Conservation (phyloP, 1,140 invertebrate genomes). For the Pachypeltis micranthus region DNA sequence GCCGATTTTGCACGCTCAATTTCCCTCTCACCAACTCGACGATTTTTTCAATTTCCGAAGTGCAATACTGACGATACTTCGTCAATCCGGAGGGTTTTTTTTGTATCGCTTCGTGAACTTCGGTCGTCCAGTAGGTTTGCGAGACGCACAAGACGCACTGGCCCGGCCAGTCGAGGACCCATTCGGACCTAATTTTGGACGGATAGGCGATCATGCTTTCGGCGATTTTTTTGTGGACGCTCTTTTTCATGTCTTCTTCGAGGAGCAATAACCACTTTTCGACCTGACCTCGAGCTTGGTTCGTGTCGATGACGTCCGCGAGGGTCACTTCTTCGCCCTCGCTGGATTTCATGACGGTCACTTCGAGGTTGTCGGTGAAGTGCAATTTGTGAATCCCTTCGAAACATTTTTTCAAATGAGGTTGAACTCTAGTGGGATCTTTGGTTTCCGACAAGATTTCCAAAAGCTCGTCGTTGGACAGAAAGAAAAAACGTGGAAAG, state of each 20-base stretch:
- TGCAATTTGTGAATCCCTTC: constrained; percentile 77
- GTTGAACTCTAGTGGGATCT: constrained; percentile 90
- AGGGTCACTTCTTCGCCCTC: constrained; percentile 74
- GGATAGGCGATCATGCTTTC: constrained; percentile 52
- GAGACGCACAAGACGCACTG: constrained; percentile 79
- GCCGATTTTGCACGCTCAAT: constrained; percentile 75
- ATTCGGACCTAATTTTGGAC: constrained; percentile 50
- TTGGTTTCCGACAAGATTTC: constrained; percentile 95
- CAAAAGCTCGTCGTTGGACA: constrained; percentile 91
- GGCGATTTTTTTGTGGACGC: constrained; percentile 49
- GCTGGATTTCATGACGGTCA: constrained; percentile 79
- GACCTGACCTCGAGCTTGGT: constrained; percentile 81
- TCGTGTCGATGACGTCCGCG: constrained; percentile 70
- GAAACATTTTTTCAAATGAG: constrained; percentile 96
- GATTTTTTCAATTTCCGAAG: constrained; percentile 66
- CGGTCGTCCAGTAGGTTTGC: constrained; percentile 77
- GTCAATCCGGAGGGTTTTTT: constrained; percentile 40
- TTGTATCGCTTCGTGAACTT: constrained; percentile 61
- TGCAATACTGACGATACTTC: constrained; percentile 45
- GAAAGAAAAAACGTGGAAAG: constrained; percentile 93
- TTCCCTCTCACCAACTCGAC: constrained; percentile 77
- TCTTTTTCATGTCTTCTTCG: constrained; percentile 82
- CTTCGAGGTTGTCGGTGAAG: constrained; percentile 76
- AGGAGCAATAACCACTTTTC: constrained; percentile 93
- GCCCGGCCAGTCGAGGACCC: constrained; percentile 81